These are phyloP conservation scores for Pollenia angustigena DNA, from an alignment of 2,888 invertebrate species.

Conservation along the genomic window DNA sequence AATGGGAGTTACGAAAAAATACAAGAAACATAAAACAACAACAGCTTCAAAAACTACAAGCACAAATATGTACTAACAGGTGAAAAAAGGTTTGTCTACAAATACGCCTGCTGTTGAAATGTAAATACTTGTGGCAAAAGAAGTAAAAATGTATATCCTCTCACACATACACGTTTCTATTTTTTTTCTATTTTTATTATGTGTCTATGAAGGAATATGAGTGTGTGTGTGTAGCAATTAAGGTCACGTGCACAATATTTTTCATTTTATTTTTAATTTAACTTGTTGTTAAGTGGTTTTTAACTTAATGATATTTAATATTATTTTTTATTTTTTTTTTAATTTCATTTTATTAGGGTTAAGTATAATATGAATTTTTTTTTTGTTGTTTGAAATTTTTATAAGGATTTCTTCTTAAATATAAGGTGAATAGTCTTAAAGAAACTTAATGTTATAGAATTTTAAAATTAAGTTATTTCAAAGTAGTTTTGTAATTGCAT, in stretches of 20 bases:
- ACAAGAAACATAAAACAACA: neutral
- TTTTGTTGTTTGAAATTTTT: neutral
- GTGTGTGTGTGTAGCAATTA: conserved; percentile 47
- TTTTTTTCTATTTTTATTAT: conserved; percentile 4
- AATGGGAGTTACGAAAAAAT: conserved; percentile 41
- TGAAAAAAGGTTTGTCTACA: conserved; percentile 34
- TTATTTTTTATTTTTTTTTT: conserved; percentile 1
- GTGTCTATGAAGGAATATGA: neutral
- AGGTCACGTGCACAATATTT: conserved; percentile 61
- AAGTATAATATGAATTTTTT: conserved; percentile 27
- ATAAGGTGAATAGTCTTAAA: conserved; percentile 11
- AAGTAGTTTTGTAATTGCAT: neutral
- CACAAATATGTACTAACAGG: neutral
- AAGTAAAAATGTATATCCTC: conserved; percentile 29
- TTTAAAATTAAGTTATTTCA: neutral
- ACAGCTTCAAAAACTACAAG: neutral
- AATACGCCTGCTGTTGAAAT: conserved; percentile 43
- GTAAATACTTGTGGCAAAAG: conserved; percentile 49
- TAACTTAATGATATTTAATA: conserved; percentile 43
- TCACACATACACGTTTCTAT: neutral
- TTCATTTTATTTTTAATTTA: conserved; percentile 48
- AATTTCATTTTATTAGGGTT: conserved; percentile 45
- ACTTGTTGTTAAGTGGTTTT: conserved; percentile 48
- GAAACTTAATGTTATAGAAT: neutral
- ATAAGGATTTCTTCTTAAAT: neutral